Evolutionary conservation across 2,797 vertebrate species (phyloP).

Genomic region (Microchirus variegatus): DNA sequence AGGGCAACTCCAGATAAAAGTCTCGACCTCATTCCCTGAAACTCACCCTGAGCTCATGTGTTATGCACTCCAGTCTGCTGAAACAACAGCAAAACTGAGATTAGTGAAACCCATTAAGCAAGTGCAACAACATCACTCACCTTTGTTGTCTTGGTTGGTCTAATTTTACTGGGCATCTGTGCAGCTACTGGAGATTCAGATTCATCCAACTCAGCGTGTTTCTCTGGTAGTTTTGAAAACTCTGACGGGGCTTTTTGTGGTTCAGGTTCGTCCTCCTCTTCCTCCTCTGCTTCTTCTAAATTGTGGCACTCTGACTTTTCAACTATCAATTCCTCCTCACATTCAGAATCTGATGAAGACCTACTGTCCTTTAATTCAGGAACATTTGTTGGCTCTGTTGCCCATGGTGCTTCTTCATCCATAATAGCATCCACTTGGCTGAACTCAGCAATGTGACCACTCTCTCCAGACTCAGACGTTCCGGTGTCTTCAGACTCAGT

Average conservation of each 20-base stretch:
- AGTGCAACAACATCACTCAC: conserved; percentile 36
- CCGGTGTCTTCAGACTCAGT: not conserved
- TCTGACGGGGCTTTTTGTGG: not conserved
- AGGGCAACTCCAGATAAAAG: too few relatives aligned
- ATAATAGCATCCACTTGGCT: conserved; percentile 47
- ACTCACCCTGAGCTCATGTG: not conserved
- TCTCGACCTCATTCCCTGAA: not conserved
- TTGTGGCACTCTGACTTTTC: not conserved
- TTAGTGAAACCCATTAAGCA: conserved; percentile 1
- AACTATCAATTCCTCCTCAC: conserved; percentile 21
- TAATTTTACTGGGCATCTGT: conserved; percentile 7
- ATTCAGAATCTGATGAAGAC: conserved; percentile 52
- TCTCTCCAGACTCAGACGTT: not conserved
- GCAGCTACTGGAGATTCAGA: not conserved
- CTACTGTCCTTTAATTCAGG: conserved; percentile 23
- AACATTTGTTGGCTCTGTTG: not conserved
- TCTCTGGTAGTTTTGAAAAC: not conserved
- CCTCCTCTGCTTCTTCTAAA: not conserved
- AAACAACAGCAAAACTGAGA: not conserved
- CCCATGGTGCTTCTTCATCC: conserved; percentile 67
- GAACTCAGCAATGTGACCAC: rapidly evolving
- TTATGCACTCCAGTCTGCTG: not conserved
- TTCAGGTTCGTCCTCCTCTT: conserved; percentile 1
- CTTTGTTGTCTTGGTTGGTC: conserved; percentile 25
- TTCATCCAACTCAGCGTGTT: not conserved